phyloP scores from a whole-genome alignment of 1,140 invertebrate species.

The Drosophila nikananu region DNA sequence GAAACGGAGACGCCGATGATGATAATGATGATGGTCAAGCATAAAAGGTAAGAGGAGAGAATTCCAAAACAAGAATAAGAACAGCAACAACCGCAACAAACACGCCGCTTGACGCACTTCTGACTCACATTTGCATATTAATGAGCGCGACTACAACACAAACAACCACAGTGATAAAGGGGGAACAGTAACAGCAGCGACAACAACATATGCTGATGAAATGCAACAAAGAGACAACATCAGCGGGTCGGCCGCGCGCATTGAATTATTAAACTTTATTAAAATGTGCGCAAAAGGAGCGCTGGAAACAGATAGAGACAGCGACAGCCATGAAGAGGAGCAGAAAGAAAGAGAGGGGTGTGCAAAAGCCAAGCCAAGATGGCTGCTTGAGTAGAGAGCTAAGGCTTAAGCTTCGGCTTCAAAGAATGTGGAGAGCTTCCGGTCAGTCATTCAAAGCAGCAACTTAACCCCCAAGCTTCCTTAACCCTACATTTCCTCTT shows the following conservation, averaged over 20 bases:
- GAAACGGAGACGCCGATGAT: slow-evolving; percentile 41
- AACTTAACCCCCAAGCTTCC: slow-evolving; percentile 11
- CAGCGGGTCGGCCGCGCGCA: slow-evolving; percentile 36
- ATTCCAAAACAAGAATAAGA: slow-evolving; percentile 20
- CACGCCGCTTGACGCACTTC: slow-evolving; percentile 9
- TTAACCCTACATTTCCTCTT: slow-evolving; percentile 4
- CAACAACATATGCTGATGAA: slow-evolving; percentile 56
- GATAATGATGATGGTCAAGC: slow-evolving; percentile 34
- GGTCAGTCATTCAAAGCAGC: slow-evolving; percentile 35
- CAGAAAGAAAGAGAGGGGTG: slow-evolving; percentile 24
- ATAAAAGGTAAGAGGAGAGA: slow-evolving; percentile 29
- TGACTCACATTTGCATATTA: slow-evolving; percentile 77
- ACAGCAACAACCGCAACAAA: slow-evolving; percentile 33
- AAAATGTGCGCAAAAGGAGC: slow-evolving; percentile 54
- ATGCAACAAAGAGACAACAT: slow-evolving; percentile 65
- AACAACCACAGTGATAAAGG: slow-evolving; percentile 27
- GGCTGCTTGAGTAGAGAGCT: slow-evolving; percentile 29
- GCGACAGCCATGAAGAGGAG: neutral
- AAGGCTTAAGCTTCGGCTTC: slow-evolving; percentile 23
- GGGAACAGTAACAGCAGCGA: slow-evolving; percentile 25
- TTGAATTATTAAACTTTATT: slow-evolving; percentile 69
- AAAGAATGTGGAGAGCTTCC: slow-evolving; percentile 60
- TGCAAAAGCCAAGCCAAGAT: slow-evolving; percentile 22
- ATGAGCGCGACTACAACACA: slow-evolving; percentile 49
- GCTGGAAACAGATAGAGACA: slow-evolving; percentile 8